Evolutionary conservation across 37 sponge, comb jelly and placozoan species (phyloP).

Genomic region (Haliclona indistincta): DNA sequence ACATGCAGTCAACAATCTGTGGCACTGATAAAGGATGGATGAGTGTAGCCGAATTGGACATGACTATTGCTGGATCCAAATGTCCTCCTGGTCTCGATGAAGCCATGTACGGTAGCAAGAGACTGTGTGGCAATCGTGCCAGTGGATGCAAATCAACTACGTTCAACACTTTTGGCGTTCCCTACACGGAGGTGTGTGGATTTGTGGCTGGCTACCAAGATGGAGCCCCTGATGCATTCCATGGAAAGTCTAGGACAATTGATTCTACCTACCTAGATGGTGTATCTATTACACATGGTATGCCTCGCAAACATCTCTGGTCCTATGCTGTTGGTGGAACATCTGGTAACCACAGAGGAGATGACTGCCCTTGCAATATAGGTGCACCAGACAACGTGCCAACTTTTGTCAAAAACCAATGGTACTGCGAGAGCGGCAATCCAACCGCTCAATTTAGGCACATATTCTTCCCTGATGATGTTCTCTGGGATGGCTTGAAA

Average conservation of each 20-base stretch:
- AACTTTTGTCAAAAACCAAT: background rate
- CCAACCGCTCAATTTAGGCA: background rate
- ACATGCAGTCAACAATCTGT: no score
- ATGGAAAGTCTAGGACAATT: background rate
- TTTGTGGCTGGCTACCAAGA: background rate
- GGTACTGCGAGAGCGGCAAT: conserved; percentile 15
- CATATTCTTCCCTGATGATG: background rate
- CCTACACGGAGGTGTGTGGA: conserved; percentile 1
- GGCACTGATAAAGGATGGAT: no score
- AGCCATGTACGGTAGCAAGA: no score
- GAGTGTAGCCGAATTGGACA: no score
- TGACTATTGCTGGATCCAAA: no score
- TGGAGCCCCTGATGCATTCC: background rate
- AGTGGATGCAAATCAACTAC: background rate
- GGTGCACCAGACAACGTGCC: background rate
- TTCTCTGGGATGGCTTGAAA: background rate
- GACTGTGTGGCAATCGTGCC: no score
- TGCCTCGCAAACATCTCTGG: conserved; percentile 7
- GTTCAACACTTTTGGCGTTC: background rate
- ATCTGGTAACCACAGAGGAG: background rate
- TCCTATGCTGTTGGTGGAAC: background rate
- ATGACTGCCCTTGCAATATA: background rate
- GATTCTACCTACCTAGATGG: conserved; percentile 3
- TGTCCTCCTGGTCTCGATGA: no score
- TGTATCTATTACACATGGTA: background rate